Base-by-base conservation (phyloP, 1,140 invertebrate species). In the Drosophila tani region DNA sequence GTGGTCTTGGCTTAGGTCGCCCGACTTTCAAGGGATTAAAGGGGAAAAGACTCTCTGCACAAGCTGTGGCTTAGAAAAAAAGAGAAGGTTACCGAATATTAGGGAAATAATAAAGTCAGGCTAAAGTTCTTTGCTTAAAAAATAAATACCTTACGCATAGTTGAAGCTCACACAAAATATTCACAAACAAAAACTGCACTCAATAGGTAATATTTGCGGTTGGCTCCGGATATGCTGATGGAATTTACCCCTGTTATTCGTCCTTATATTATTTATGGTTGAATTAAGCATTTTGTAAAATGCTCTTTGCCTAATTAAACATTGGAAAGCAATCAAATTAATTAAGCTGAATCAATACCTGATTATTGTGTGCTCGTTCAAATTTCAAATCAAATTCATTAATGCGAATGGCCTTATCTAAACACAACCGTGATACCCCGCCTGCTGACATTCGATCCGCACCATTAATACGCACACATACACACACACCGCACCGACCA, bases 261-360 rank as follows among this genome's bases (percentile, higher is more conserved):
- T 11, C 5, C 57, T 47, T 32, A 6, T 41, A 68, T 43, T 32
- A 43, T 68, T 67, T 27, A 68, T 68, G 29, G 8, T 49, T 68
- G 43, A 67, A 49, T 21, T 40, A 46, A 41, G 38, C 35, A 45
- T 38, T 38, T 38, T 8, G 46, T 29, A 58, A 73, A 59, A 59
- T 27, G 27, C 69, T 59, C 53, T 73, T 73, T 56, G 60, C 38
- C 29, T 70, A 86, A 85, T 82, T 78, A 70, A 86, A 79, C 70
- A 73, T 70, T 29, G 60, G 62, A 56, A 69, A 49, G 47, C 66
- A 71, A 87, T 77, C 50, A 76, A 75, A 81, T 86, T 79, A 68
- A 77, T 84, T 78, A 62, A 49, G 21, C 47, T 55, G 46, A 85
- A 85, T 66, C 78, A 81, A 73, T 29, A 65, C 64, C 9, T 11